A percentile compares a stretch with the other conserved stretches of the same genome.
Conservation (phyloP, 2,888 invertebrate species). For the Hypsopygia costalis region DNA sequence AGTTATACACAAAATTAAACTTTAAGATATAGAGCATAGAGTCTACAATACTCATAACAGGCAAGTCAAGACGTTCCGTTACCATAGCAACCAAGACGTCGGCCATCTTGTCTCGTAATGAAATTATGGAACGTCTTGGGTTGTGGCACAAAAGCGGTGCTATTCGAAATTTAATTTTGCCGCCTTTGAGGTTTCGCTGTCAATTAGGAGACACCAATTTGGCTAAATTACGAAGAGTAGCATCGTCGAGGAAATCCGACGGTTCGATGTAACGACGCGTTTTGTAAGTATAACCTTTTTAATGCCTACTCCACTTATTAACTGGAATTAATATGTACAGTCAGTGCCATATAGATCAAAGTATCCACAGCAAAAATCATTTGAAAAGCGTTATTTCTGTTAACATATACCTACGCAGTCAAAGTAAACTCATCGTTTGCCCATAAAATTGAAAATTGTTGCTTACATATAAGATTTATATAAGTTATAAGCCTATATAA, state of each 20-base stretch:
- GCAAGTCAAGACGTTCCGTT: conserved; percentile 43
- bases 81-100: conserved; percentile 57
- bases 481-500: no score
- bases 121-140: conserved; percentile 66
- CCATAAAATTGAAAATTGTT: no score
- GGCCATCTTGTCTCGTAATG: conserved; percentile 62
- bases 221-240: neutral
- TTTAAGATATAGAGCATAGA: neutral
- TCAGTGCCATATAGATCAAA: no score
- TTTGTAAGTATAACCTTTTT: no score
- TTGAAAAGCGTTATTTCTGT: no score
- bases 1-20: neutral
- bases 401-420: no score
- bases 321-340: no score
- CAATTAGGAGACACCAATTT: conserved; percentile 26
- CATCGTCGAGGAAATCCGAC: no score
- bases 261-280: neutral
- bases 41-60: neutral
- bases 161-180: conserved; percentile 54
- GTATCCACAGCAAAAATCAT: no score
- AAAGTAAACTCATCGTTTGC: no score
- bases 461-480: no score
- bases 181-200: conserved; percentile 56
- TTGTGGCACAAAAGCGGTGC: conserved; percentile 61
- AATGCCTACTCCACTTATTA: no score